These are phyloP conservation scores for Erithacus rubecula DNA, from an alignment of 2,797 vertebrate species.

Conservation along the genomic window DNA sequence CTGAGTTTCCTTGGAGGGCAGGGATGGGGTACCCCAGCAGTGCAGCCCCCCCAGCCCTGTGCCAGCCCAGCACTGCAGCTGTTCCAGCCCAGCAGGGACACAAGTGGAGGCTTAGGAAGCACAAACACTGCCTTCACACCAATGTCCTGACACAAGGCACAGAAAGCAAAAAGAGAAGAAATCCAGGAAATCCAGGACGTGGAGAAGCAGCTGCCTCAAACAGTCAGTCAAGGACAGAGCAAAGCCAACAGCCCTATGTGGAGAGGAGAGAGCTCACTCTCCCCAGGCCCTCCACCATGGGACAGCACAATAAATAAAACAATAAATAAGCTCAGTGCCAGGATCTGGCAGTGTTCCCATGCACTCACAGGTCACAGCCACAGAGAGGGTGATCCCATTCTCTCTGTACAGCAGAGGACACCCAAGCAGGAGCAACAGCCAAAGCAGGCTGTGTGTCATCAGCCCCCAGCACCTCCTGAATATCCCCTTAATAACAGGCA, in stretches of 20 bases:
- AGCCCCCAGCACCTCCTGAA: not conserved
- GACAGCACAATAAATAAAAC: not conserved
- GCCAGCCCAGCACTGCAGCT: not conserved
- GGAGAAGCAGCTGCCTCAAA: not conserved
- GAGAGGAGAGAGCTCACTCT: not conserved
- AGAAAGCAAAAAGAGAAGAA: not conserved
- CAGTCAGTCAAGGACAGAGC: not conserved
- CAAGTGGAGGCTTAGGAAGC: not conserved
- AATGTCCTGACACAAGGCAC: not conserved
- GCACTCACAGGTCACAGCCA: not conserved
- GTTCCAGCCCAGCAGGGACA: not conserved
- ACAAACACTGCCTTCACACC: not conserved
- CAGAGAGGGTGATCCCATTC: not conserved
- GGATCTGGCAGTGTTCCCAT: rapidly evolving
- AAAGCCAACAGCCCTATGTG: rapidly evolving
- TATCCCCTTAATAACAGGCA: not conserved
- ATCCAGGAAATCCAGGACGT: not conserved
- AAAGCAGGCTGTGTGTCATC: not conserved
- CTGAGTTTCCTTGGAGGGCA: too few relatives aligned
- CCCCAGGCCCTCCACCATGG: rapidly evolving
- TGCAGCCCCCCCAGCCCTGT: not conserved
- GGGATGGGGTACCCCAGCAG: too few relatives aligned
- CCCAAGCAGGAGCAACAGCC: not conserved
- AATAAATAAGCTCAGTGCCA: not conserved
- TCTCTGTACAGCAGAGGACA: not conserved